Conservation (phyloP, 2,888 invertebrate species). For the Luperina testacea region DNA sequence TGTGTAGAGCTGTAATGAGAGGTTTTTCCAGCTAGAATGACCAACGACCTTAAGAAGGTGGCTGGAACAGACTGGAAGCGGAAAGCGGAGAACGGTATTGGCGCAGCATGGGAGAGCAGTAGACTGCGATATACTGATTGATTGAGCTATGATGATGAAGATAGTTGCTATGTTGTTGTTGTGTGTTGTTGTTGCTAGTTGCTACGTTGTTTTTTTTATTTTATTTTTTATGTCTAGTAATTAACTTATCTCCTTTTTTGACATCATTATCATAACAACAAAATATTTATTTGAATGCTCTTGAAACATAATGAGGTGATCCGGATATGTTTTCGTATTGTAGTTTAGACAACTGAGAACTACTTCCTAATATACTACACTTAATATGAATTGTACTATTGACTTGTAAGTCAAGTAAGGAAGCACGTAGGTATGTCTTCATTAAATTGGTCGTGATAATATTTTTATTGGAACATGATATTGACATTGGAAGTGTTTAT, state of each 20-base stretch:
- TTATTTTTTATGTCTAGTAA: neutral
- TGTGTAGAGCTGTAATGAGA: too few relatives aligned
- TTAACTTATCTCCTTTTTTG: neutral
- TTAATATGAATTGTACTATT: conserved; percentile 19
- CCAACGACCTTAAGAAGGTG: too few relatives aligned
- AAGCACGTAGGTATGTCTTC: conserved; percentile 7
- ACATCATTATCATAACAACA: neutral
- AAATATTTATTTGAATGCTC: neutral
- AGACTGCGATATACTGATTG: too few relatives aligned
- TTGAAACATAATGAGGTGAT: conserved; percentile 24
- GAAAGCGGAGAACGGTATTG: too few relatives aligned
- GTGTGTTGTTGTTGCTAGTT: too few relatives aligned
- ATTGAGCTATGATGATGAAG: neutral
- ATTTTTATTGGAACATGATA: conserved; percentile 4
- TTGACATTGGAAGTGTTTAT: too few relatives aligned
- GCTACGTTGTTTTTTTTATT: too few relatives aligned
- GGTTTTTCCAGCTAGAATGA: too few relatives aligned
- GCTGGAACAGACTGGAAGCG: too few relatives aligned
- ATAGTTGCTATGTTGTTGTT: neutral
- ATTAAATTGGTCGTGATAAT: conserved; percentile 19
- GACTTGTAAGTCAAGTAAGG: neutral
- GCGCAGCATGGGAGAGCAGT: too few relatives aligned
- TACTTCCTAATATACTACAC: conserved; percentile 26
- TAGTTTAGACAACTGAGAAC: neutral
- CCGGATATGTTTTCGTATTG: conserved; percentile 21